A percentile compares a stretch with the other conserved stretches of the same genome.
These are phyloP conservation scores for Lepus europaeus DNA, from an alignment of 2,113 vertebrate species.

Conservation along the genomic window DNA sequence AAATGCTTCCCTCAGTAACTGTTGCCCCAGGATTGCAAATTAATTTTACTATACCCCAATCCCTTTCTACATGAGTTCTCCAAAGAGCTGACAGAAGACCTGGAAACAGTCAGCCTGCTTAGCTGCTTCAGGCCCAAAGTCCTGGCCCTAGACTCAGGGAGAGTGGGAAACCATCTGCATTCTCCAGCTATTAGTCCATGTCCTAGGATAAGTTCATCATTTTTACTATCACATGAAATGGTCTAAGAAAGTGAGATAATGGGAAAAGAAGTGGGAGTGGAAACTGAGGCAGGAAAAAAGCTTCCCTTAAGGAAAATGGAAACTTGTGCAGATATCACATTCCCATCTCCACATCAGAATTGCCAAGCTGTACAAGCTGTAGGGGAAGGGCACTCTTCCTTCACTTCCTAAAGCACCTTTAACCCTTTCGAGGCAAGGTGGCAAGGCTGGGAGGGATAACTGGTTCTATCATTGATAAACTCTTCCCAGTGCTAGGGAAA, in stretches of 20 bases:
- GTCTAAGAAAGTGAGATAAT: slow-evolving; percentile 24
- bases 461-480: slow-evolving; percentile 1
- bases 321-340: not conserved
- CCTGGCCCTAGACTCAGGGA: not conserved
- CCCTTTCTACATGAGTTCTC: slow-evolving; percentile 30
- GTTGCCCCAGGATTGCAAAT: not conserved
- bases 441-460: not conserved
- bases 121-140: slow-evolving; percentile 26
- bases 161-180: slow-evolving; percentile 8
- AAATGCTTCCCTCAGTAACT: not conserved
- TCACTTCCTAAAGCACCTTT: not conserved
- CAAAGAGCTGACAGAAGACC: not conserved
- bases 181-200: slow-evolving; percentile 3
- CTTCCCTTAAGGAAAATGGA: not conserved
- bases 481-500: slow-evolving; percentile 47
- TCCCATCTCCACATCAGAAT: slow-evolving; percentile 23
- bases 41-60: slow-evolving; percentile 5
- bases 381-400: not conserved
- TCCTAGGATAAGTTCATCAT: not conserved
- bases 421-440: not conserved
- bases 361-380: not conserved
- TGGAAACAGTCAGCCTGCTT: not conserved
- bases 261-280: not conserved
- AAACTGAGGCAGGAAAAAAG: slow-evolving; percentile 36
- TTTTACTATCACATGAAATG: slow-evolving; percentile 36